A percentile compares a stretch with the other conserved stretches of the same genome.
phyloP scores from a whole-genome alignment of 2,113 vertebrate genomes.

The Scartelaos histophorus region DNA sequence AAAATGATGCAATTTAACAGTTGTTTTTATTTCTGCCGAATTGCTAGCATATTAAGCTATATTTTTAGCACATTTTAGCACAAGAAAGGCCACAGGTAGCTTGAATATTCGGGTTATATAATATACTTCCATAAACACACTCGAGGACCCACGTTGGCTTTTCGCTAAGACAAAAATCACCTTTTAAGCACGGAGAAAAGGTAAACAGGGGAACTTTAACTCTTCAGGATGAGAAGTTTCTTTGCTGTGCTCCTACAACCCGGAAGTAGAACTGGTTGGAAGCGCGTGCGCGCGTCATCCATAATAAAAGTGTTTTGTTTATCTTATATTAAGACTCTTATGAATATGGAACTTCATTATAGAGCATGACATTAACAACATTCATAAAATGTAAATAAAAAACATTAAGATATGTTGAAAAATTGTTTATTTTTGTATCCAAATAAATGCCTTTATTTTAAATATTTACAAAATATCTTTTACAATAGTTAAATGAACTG shows the following conservation, averaged over 20 bases:
- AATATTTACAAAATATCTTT: neutral
- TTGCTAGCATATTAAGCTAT: neutral
- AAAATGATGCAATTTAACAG: neutral
- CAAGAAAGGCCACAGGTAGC: neutral
- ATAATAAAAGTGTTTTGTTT: neutral
- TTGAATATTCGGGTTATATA: neutral
- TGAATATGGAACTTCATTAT: no score
- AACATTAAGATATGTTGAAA: no score
- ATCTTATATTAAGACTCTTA: neutral
- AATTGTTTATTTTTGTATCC: no score
- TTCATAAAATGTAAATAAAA: no score
- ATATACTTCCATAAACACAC: neutral
- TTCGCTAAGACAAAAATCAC: neutral
- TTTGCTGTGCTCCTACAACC: neutral
- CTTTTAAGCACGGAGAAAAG: neutral
- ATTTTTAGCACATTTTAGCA: neutral
- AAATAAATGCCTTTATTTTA: no score
- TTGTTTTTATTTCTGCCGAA: neutral
- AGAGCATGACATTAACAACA: no score
- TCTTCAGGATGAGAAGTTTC: slow-evolving; percentile 24
- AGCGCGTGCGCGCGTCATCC: neutral
- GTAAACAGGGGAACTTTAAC: slow-evolving; percentile 1
- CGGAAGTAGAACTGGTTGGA: slow-evolving; percentile 39
- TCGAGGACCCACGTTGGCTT: neutral
- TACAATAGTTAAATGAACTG: neutral